phyloP scores from a whole-genome alignment of 2,797 vertebrate species.

The Agapornis canus region DNA sequence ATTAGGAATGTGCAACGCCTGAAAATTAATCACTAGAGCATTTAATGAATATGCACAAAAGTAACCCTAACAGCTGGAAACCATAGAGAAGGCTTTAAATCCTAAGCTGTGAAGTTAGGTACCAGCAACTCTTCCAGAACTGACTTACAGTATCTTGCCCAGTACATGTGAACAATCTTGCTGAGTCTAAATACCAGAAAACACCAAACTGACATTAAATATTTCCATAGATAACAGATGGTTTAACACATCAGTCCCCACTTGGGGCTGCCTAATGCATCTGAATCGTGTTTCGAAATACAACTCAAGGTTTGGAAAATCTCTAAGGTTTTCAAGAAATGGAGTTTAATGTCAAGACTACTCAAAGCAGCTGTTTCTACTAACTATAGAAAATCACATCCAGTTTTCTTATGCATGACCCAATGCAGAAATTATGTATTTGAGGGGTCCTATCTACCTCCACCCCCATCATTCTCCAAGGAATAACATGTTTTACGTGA shows the following conservation, averaged over 20 bases:
- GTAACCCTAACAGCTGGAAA: slow-evolving; percentile 15
- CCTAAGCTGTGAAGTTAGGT: neutral
- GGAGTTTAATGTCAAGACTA: slow-evolving; percentile 63
- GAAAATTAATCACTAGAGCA: neutral
- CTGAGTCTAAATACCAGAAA: slow-evolving; percentile 27
- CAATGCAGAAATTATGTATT: slow-evolving; percentile 50
- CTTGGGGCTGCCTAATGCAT: slow-evolving; percentile 37
- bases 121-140: neutral
- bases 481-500: neutral
- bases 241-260: slow-evolving; percentile 50
- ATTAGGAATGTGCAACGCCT: neutral
- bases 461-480: neutral
- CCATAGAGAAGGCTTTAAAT: neutral
- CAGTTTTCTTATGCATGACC: slow-evolving; percentile 25
- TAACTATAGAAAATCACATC: slow-evolving; percentile 33
- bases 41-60: slow-evolving; percentile 8
- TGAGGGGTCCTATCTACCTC: neutral
- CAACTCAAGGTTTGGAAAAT: slow-evolving; percentile 50
- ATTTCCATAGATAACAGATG: slow-evolving; percentile 62
- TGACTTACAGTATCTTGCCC: neutral
- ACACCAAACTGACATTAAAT: slow-evolving; percentile 42
- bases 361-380: slow-evolving; percentile 63
- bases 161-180: neutral
- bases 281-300: slow-evolving; percentile 50
- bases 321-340: slow-evolving; percentile 54